These are phyloP conservation scores for Cassiopea andromeda DNA, from an alignment of 30 jellyfish, hydroid and myxozoan genomes.

Conservation along the genomic window DNA sequence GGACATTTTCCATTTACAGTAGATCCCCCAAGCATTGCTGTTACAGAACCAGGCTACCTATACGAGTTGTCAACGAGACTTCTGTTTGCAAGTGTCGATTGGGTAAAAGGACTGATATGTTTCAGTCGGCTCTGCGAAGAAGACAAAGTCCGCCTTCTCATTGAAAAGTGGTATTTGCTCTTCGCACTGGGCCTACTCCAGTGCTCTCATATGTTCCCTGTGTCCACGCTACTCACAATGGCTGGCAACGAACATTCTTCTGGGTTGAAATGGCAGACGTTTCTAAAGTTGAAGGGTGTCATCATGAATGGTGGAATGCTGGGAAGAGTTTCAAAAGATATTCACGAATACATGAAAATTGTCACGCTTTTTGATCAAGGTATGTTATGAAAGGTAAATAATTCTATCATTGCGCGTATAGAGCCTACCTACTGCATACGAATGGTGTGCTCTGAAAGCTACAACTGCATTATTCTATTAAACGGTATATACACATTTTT, in stretches of 20 bases:
- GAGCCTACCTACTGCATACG: too few relatives aligned
- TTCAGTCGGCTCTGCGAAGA: conserved; percentile 84
- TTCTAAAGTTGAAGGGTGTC: conserved; percentile 81
- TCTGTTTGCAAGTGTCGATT: conserved; percentile 94
- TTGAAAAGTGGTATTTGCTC: conserved; percentile 89
- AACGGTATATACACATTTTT: too few relatives aligned
- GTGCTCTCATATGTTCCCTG: conserved; percentile 95
- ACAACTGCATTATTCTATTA: too few relatives aligned
- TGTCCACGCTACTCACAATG: conserved; percentile 87
- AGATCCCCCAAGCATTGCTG: conserved; percentile 90
- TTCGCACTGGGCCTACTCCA: conserved; percentile 95
- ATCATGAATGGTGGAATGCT: conserved; percentile 87
- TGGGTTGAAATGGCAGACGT: conserved; percentile 87
- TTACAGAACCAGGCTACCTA: conserved; percentile 93
- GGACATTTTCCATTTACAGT: conserved; percentile 69
- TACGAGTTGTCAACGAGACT: conserved; percentile 94
- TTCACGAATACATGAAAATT: conserved; percentile 92
- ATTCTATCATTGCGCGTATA: neutral
- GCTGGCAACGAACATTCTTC: conserved; percentile 64
- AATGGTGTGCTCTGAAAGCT: too few relatives aligned
- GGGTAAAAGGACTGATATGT: conserved; percentile 88
- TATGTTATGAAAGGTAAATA: neutral
- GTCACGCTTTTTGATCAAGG: conserved; percentile 96
- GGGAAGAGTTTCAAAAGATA: conserved; percentile 74
- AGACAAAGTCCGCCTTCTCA: conserved; percentile 78